Percentiles rank a stretch among this genome's conserved stretches.
Evolutionary conservation across 2,888 invertebrate species (phyloP).

Genomic region (Yponomeuta evonymella): DNA sequence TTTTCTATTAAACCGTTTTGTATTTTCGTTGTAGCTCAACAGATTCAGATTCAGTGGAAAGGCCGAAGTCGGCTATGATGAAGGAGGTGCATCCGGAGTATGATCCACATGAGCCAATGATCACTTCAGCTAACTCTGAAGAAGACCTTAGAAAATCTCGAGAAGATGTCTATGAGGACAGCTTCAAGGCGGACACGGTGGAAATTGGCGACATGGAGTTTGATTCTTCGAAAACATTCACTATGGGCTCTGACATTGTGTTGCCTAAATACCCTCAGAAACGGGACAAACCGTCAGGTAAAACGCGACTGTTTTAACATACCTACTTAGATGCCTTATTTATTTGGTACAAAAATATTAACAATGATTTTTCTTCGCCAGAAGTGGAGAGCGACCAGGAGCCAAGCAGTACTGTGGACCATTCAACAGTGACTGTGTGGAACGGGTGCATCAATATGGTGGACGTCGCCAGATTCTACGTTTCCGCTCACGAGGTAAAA

Average conservation of each 20-base stretch:
- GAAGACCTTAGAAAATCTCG: conserved; percentile 63
- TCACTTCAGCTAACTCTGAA: conserved; percentile 67
- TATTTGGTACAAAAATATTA: not conserved
- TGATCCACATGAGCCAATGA: conserved; percentile 71
- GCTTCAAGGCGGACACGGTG: conserved; percentile 48
- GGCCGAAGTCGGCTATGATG: conserved; percentile 66
- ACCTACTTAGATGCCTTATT: conserved; percentile 3
- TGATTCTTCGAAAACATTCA: conserved; percentile 49
- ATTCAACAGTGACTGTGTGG: conserved; percentile 79
- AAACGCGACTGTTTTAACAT: not conserved
- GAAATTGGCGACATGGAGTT: conserved; percentile 44
- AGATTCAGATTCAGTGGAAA: conserved; percentile 65
- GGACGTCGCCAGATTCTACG: conserved; percentile 91
- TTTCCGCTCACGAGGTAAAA: conserved; percentile 84
- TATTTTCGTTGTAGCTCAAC: conserved; percentile 3
- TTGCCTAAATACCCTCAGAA: conserved; percentile 39
- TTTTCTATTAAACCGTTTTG: not conserved
- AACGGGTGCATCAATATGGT: conserved; percentile 92
- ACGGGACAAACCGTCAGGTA: conserved; percentile 54
- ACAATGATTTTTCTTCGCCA: conserved; percentile 20
- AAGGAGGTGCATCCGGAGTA: conserved; percentile 67
- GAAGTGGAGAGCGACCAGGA: conserved; percentile 85
- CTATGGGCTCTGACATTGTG: conserved; percentile 37
- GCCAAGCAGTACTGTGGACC: conserved; percentile 84
- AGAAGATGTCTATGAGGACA: conserved; percentile 60